phyloP scores from a whole-genome alignment of 2,113 vertebrate genomes.

The Leptocoma aspasia region DNA sequence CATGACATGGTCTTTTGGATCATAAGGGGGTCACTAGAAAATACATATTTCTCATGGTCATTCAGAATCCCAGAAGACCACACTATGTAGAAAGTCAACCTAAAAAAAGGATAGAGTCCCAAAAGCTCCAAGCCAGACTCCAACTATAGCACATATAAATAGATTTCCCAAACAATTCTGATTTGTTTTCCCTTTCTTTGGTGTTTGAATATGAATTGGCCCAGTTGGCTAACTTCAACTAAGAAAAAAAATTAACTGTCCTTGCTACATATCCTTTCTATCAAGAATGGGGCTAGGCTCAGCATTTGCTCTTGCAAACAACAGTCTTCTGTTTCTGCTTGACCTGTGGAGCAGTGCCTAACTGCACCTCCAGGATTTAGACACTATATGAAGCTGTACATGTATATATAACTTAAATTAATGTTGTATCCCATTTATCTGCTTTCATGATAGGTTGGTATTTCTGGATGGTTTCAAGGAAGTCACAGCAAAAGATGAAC shows the following conservation, averaged over 20 bases:
- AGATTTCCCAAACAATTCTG: not conserved
- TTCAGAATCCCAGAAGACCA: not conserved
- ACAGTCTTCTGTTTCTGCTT: not conserved
- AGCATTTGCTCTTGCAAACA: not conserved
- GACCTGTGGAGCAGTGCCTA: not conserved
- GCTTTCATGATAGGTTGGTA: not conserved
- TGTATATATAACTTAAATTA: not conserved
- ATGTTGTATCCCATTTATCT: not conserved
- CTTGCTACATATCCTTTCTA: not conserved
- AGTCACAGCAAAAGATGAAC: not conserved
- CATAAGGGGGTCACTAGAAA: not conserved
- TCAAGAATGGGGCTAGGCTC: not conserved
- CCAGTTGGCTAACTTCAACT: not conserved
- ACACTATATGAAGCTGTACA: fast-evolving
- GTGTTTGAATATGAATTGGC: not conserved
- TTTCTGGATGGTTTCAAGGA: not conserved
- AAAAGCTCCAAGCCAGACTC: not conserved
- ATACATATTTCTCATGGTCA: not conserved
- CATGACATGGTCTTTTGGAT: not conserved
- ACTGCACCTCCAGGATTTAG: not conserved
- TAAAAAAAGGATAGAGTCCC: not conserved
- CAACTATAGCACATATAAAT: not conserved
- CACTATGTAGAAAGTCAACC: not conserved
- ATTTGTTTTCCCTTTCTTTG: not conserved
- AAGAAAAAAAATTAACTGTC: not conserved